phyloP scores from a whole-genome alignment of 2,113 vertebrate species.

The Neotoma lepida region DNA sequence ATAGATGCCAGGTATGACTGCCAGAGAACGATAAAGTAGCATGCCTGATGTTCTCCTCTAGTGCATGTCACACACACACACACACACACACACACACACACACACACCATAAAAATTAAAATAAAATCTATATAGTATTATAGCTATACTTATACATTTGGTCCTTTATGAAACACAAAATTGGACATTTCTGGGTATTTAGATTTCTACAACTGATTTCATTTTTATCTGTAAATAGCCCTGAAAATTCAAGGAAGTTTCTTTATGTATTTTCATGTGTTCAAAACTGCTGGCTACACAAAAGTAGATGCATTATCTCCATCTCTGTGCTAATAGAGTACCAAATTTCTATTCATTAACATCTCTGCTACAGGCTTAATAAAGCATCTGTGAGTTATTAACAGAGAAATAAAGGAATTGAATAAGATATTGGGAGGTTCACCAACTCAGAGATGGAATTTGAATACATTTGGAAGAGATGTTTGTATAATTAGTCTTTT shows the following conservation, averaged over 20 bases:
- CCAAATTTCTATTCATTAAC: conserved; percentile 11
- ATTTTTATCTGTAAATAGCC: not conserved
- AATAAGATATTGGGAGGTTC: conserved; percentile 35
- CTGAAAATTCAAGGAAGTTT: not conserved
- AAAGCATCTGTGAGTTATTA: conserved; percentile 57
- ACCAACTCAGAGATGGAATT: conserved; percentile 50
- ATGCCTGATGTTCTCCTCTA: not conserved
- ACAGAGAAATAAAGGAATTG: conserved; percentile 18
- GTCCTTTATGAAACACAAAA: conserved; percentile 18
- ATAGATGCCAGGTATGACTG: not conserved
- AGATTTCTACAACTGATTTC: not conserved
- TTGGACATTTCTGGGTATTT: not conserved
- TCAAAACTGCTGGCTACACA: not conserved
- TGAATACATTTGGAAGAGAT: conserved; percentile 62
- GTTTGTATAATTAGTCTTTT: conserved; percentile 60
- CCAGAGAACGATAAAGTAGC: not conserved
- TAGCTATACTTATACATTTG: not conserved
- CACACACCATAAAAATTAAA: not conserved
- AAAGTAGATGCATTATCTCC: not conserved
- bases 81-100: not conserved
- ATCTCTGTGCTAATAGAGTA: conserved; percentile 22
- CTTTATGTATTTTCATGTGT: not conserved
- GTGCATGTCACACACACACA: not conserved
- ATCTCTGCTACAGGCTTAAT: conserved; percentile 48
- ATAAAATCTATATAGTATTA: not conserved